Evolutionary conservation across 2,113 vertebrate genomes (phyloP), one percentile per base, ranked within the genome.

Genomic region (Osmerus eperlanus): DNA sequence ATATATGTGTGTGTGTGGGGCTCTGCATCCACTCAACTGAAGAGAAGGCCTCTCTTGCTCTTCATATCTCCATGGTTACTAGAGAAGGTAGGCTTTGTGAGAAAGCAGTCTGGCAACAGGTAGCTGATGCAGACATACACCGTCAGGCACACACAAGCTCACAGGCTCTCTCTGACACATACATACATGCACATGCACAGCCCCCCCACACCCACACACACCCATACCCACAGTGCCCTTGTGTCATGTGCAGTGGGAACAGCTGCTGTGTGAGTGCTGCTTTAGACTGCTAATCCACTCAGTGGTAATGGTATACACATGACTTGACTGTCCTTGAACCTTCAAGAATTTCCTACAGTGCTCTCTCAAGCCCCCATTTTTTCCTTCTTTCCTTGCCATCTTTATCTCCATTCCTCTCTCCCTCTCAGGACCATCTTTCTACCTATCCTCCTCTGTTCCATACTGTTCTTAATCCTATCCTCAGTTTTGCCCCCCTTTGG

Each of bases 21-120:
- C 9, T 67, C n/a, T 67, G 18, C 51, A 23, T 80, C 79, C 77
- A 85, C 84, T 78, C 77, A 65, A 79, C 0, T 19, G 72, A 77
- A 77, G 83, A 85, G 70, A 82, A 73, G 70, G 78, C 73, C 76
- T 84, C 63, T 47, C 81, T 84, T 81, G 74, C 80, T 85, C 87
- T 79, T 85, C 79, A 75, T 72, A 85, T 90, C 88, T 80, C 88
- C 85, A 88, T 89, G 87, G 89, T 88, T 90, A 82, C 87, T 80
- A 81, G 72, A 83, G 78, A 81, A 76, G 73, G 81, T 80, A 78
- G 74, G 70, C 73, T 76, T 58, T 77, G 76, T 75, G 71, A 71
- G 74, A 72, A 86, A 70, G 60, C 65, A 76, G 76, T 75, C 72
- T 88, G 73, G 75, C 78, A 86, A 81, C 81, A 89, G 80, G 84